Base-by-base conservation (phyloP, 2,797 vertebrate genomes). In the Rhodeus uyekii region DNA sequence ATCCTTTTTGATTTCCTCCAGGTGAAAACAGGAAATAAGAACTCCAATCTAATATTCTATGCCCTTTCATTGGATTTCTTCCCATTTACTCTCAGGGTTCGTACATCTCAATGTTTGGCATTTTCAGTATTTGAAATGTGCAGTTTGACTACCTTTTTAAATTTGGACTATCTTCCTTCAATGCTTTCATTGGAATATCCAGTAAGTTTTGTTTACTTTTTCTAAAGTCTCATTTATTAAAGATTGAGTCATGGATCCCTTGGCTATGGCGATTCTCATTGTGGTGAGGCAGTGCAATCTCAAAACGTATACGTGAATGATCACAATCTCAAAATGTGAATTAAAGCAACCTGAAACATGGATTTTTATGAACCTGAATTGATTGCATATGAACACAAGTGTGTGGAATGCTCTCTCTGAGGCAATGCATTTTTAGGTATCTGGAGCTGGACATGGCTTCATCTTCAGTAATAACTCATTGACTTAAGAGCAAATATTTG, bases 401-500 rank as follows among this genome's bases (percentile, higher is more conserved):
- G 2, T 60, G 55, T 58, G 24, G 55, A 29, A 27, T 58, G 14
- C 12, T 14, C 6, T 29, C 13, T 60, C 5, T 27, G 24, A 27
- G 13, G 55, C 24, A 60, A 60, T 60, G 55, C 13, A 1, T 58
- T 27, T 24, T 14, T 8, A 6, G 50, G 8, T n/a, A 19, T 6
- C 5, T 7, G 24, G n/a, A n/a, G n/a, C 24, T 60, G 39, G 13
- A 27, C 38, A 42, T 38, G 8, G 65, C 4, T 7, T 22, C 5
- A 32, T 53, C 13, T 38, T 10, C 7, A 24, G 2, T 55, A 14
- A n/a, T 53, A 73, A 73, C 29, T 73, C 46, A 74, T 38, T 74
- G 18, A 74, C 71, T 24, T 38, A 0, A 7, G 22, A 38, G n/a
- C 71, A 74, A 55, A 74, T 74, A 24, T 74, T 74, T 74, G 71